Percentiles rank a stretch among this genome's conserved stretches.
These are phyloP conservation scores for Cotesia typhae DNA, from an alignment of 1,140 invertebrate genomes.

Conservation along the genomic window DNA sequence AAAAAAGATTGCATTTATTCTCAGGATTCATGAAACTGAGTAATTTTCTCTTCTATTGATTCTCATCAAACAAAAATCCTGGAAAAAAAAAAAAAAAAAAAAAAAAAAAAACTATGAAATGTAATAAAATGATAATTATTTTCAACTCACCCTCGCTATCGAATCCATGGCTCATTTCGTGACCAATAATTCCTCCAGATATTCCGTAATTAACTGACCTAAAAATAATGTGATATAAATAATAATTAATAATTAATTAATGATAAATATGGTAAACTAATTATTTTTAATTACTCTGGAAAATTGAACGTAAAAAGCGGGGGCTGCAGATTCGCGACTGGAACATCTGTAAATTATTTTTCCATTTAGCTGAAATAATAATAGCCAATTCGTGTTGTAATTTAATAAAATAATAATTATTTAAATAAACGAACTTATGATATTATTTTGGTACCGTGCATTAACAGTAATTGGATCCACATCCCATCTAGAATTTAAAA, in stretches of 20 bases:
- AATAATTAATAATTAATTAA: no score
- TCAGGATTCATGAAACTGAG: no score
- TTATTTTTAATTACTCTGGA: slow-evolving; percentile 31
- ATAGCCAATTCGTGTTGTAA: no score
- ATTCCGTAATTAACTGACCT: slow-evolving; percentile 75
- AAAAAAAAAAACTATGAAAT: no score
- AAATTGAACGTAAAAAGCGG: slow-evolving; percentile 65
- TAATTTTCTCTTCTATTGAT: no score
- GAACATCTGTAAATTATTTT: slow-evolving; percentile 68
- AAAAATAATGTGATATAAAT: slow-evolving; percentile 36
- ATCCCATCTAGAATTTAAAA: no score
- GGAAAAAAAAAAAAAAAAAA: no score
- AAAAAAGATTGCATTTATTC: no score
- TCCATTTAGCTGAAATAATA: slow-evolving; percentile 2
- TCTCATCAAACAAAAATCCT: no score
- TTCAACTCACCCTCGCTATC: slow-evolving; percentile 60
- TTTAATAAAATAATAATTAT: slow-evolving; percentile 11
- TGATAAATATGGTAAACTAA: no score
- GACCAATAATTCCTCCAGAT: slow-evolving; percentile 69
- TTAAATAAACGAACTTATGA: slow-evolving; percentile 29
- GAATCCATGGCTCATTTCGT: slow-evolving; percentile 72
- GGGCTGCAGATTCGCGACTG: slow-evolving; percentile 74
- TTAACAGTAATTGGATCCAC: no score
- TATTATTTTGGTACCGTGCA: no score
- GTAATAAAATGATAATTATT: not conserved